These are phyloP conservation scores for Tetragonula clypearis DNA, from an alignment of 1,140 invertebrate species.

Conservation along the genomic window DNA sequence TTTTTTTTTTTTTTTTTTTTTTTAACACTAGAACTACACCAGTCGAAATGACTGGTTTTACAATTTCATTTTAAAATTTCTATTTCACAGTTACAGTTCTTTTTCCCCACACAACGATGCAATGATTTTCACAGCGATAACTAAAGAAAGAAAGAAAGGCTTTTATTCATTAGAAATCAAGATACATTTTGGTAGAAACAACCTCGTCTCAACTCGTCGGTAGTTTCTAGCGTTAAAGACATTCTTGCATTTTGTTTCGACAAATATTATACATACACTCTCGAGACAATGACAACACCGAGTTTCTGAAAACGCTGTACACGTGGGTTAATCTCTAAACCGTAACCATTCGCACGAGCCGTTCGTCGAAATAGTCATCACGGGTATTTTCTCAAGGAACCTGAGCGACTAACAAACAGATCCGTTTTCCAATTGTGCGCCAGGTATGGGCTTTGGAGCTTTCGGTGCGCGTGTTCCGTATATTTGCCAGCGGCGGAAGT, in stretches of 20 bases:
- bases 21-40: too few relatives aligned
- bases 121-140: too few relatives aligned
- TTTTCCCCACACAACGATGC: too few relatives aligned
- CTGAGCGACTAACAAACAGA: constrained; percentile 24
- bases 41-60: too few relatives aligned
- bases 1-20: too few relatives aligned
- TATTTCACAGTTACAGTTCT: too few relatives aligned
- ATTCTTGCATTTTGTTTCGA: neutral
- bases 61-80: too few relatives aligned
- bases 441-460: constrained; percentile 22
- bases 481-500: constrained; percentile 14
- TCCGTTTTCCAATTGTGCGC: constrained; percentile 39
- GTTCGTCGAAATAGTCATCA: constrained; percentile 36
- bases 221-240: too few relatives aligned
- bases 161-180: too few relatives aligned
- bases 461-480: neutral
- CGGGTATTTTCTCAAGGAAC: constrained; percentile 74
- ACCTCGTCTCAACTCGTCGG: too few relatives aligned
- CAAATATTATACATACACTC: neutral
- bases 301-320: neutral
- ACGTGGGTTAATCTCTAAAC: constrained; percentile 54
- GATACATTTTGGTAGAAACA: too few relatives aligned
- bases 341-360: constrained; percentile 70
- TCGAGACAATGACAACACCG: neutral
- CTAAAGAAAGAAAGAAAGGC: too few relatives aligned